phyloP scores from a whole-genome alignment of 2,888 invertebrate species.

The Nomada hirtipes region DNA sequence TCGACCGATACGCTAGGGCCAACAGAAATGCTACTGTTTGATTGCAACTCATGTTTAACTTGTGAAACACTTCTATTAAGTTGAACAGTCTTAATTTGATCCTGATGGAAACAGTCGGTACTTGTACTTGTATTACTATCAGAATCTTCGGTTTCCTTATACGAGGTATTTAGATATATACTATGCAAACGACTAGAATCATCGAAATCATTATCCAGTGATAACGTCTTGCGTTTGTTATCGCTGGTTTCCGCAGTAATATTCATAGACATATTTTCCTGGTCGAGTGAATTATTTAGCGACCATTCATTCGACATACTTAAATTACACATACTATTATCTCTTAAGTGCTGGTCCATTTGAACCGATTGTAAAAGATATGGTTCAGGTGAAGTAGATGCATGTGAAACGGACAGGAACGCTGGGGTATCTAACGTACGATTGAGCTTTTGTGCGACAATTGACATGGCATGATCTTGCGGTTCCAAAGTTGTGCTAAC shows the following conservation, averaged over 20 bases:
- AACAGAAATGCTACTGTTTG: background rate
- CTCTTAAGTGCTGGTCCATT: constrained; percentile 26
- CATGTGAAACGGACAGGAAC: constrained; percentile 39
- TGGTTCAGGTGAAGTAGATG: constrained; percentile 61
- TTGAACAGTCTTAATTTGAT: constrained; percentile 5
- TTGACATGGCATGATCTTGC: constrained; percentile 8
- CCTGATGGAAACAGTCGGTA: background rate
- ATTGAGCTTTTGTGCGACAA: constrained; percentile 7
- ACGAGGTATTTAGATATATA: constrained; percentile 23
- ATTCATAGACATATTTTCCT: constrained; percentile 13
- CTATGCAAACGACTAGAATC: background rate
- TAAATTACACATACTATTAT: constrained; percentile 42
- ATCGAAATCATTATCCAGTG: background rate
- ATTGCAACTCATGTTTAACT: background rate
- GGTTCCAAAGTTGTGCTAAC: background rate
- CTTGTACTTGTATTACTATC: background rate
- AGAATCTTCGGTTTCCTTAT: constrained; percentile 16
- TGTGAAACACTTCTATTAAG: background rate
- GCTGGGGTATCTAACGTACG: constrained; percentile 30
- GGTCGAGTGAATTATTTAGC: constrained; percentile 49
- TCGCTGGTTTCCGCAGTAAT: background rate
- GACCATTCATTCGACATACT: constrained; percentile 39
- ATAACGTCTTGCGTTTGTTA: background rate
- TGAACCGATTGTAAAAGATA: constrained; percentile 32
- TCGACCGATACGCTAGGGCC: constrained; percentile 35